Percentiles rank a stretch among this genome's conserved stretches.
These are phyloP conservation scores for Pinna nobilis DNA, from an alignment of 1,140 invertebrate species.

Conservation along the genomic window DNA sequence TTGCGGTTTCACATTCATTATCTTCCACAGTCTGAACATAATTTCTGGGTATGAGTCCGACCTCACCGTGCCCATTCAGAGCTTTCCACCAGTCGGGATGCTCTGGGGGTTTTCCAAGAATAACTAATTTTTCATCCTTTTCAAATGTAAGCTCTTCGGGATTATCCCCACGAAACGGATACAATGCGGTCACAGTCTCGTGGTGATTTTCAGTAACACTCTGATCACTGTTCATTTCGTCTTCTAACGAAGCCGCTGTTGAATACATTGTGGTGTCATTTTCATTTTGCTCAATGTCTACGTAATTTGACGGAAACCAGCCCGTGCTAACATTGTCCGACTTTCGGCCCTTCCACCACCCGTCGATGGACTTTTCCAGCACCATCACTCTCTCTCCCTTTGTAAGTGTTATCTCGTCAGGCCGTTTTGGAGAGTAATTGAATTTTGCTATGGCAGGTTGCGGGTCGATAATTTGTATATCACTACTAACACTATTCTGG, in stretches of 20 bases:
- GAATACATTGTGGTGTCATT: constrained; percentile 77
- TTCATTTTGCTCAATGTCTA: constrained; percentile 86
- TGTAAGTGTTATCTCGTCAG: constrained; percentile 94
- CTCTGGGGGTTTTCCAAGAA: constrained; percentile 93
- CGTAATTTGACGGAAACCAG: constrained; percentile 99
- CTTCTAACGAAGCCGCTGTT: constrained; percentile 85
- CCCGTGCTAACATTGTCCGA: constrained; percentile 79
- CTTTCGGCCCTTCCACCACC: constrained; percentile 95
- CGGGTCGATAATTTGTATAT: constrained; percentile 54
- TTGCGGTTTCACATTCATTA: constrained; percentile 56
- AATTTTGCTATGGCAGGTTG: constrained; percentile 93
- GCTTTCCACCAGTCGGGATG: constrained; percentile 99
- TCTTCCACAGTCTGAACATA: constrained; percentile 84
- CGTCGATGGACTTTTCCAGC: constrained; percentile 98
- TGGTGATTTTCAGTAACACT: constrained; percentile 16
- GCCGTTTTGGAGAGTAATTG: constrained; percentile 97
- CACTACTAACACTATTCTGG: constrained; percentile 54
- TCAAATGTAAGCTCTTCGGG: constrained; percentile 95
- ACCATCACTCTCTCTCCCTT: constrained; percentile 90
- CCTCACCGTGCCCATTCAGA: constrained; percentile 89
- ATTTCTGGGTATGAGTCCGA: constrained; percentile 96
- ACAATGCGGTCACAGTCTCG: constrained; percentile 86
- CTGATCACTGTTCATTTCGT: constrained; percentile 80
- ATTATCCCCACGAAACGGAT: constrained; percentile 78
- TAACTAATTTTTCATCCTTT: constrained; percentile 91